These are phyloP conservation scores for Lacerta viridis DNA, from an alignment of 2,797 vertebrate species.

Conservation along the genomic window DNA sequence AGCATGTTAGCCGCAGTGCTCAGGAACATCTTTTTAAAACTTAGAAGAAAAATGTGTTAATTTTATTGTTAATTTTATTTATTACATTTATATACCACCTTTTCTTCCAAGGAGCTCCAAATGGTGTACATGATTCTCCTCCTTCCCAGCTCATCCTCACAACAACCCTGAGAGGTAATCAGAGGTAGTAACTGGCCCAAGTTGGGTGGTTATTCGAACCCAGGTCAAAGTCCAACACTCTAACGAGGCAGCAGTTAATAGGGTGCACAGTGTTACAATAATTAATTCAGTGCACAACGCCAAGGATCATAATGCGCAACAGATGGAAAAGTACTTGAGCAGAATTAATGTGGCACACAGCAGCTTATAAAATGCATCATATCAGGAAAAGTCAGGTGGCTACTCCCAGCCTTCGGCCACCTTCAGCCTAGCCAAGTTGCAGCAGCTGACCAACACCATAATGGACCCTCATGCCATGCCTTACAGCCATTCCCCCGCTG, in stretches of 20 bases:
- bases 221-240: too few relatives aligned
- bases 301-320: background rate
- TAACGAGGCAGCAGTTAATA: background rate
- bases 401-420: constrained; percentile 96
- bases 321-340: background rate
- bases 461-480: constrained; percentile 99
- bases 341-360: background rate
- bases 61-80: too few relatives aligned
- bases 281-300: background rate
- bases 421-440: constrained; percentile 96
- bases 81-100: too few relatives aligned
- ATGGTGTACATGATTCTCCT: too few relatives aligned
- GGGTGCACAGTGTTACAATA: background rate
- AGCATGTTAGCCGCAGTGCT: background rate
- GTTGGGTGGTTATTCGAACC: too few relatives aligned
- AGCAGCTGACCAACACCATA: constrained; percentile 99
- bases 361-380: background rate
- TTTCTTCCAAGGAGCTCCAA: too few relatives aligned
- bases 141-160: too few relatives aligned
- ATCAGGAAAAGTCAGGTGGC: constrained; percentile 79
- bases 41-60: background rate
- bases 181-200: too few relatives aligned
- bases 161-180: too few relatives aligned
- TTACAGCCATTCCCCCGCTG: constrained; percentile 96
- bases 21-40: background rate